Conservation (phyloP, 2,797 vertebrate species). For the Acestrorhynchus altus region DNA sequence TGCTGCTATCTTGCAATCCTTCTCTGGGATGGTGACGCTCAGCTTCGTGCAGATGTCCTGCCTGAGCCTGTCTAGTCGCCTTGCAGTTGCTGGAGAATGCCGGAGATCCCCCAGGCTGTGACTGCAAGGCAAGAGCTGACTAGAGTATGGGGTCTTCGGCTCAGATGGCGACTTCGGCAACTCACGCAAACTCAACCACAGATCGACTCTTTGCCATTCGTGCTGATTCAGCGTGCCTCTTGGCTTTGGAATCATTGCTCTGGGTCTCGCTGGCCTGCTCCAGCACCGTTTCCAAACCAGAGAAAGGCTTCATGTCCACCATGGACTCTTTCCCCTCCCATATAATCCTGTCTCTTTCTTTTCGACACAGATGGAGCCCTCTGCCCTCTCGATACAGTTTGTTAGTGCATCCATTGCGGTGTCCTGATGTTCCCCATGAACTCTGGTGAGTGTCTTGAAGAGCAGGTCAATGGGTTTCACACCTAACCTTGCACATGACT, state of each 20-base stretch:
- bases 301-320: constrained; percentile 42
- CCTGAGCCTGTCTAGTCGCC: constrained; percentile 68
- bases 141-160: not conserved
- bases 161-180: not conserved
- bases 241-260: constrained; percentile 29
- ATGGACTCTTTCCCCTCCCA: constrained; percentile 46
- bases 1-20: constrained; percentile 83
- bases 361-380: constrained; percentile 66
- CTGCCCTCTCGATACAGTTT: constrained; percentile 71
- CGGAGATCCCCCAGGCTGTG: constrained; percentile 72
- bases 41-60: constrained; percentile 69
- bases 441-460: constrained; percentile 71
- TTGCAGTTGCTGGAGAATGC: constrained; percentile 63
- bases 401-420: constrained; percentile 63
- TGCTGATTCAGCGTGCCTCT: not conserved
- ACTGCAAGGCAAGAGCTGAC: constrained; percentile 47
- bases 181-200: constrained; percentile 46
- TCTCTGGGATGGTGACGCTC: constrained; percentile 72
- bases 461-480: constrained; percentile 74
- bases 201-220: constrained; percentile 43
- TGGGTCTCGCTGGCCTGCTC: constrained; percentile 36
- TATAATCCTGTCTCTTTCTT: constrained; percentile 71
- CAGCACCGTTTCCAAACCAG: constrained; percentile 48
- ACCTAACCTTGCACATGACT: constrained; percentile 65
- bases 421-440: constrained; percentile 57